Base-by-base conservation (phyloP, 2,888 invertebrate species). In the Hoplodrina blanda region DNA sequence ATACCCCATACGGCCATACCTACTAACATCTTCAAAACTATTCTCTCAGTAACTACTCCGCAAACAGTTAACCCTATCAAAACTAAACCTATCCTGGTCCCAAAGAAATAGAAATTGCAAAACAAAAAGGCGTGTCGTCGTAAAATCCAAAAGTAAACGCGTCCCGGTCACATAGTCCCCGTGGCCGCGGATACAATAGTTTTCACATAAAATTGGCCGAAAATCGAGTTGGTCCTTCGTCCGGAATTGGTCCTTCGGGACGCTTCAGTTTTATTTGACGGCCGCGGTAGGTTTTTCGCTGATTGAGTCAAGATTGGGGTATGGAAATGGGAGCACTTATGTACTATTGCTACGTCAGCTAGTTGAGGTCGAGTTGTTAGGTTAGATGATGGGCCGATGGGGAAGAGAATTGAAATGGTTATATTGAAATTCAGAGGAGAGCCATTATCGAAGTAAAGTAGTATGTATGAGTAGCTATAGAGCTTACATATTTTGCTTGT, bases 241-340 rank as follows among this genome's bases (percentile, higher is more conserved):
- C 62, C 57, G 7, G 54, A 71, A 79, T 83, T 63, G 72, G 60
- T 76, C 83, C 78, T 67, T 19, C 4, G 83, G 75, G 83, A 71
- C 69, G 61, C 63, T 70, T 81, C 64, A 54, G 63, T 83, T 83
- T 83, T 83, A 83, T 83, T 81, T 74, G 73, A 81, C 71, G 73
- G 68, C 60, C 25, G 62, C 65, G 69, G 76, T 76, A 68, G 80
- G 68, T 62, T 83, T 83, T 80, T 78, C 73, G 83, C 81, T 83
- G 83, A 83, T 83, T 81, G 83, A 60, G 81, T 73, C 80, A 77
- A 83, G 77, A 83, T 83, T 83, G 80, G 65, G 75, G 70, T 80
- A 83, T 81, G 81, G 81, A 76, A 78, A 83, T 83, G 62, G 65
- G 62, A 52, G 56, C 52, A 52, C 71, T 73, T 70, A 69, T 50